These are phyloP conservation scores for Muschampia plurimacula DNA, from an alignment of 2,888 invertebrate genomes.

Conservation along the genomic window DNA sequence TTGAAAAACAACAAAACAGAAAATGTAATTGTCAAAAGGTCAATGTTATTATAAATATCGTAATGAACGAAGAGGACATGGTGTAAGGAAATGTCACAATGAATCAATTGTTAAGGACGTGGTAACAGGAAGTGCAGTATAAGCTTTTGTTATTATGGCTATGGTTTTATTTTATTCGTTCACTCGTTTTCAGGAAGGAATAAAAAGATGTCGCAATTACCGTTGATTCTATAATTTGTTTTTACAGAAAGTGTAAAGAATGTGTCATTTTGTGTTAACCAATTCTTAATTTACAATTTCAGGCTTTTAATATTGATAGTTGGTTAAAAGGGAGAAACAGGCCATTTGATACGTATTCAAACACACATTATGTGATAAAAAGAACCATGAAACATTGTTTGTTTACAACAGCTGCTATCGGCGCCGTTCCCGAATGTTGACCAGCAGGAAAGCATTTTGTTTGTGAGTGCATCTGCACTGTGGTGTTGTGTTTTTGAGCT, in stretches of 20 bases:
- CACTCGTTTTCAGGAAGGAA: constrained; percentile 1
- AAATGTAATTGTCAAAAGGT: too few relatives aligned
- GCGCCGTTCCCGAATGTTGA: constrained; percentile 28
- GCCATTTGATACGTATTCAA: not conserved
- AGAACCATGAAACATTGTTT: constrained; percentile 12
- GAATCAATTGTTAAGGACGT: constrained; percentile 3
- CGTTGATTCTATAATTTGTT: not conserved
- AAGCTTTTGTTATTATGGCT: constrained; percentile 8
- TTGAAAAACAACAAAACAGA: too few relatives aligned
- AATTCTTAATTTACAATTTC: not conserved
- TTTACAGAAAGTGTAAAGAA: not conserved
- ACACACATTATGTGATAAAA: not conserved
- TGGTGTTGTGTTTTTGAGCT: constrained; percentile 75
- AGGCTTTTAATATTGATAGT: too few relatives aligned
- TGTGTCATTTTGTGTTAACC: not conserved
- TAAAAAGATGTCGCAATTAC: constrained; percentile 7
- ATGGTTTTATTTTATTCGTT: constrained; percentile 1
- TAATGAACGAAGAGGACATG: constrained; percentile 3
- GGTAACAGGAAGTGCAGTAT: constrained; percentile 12
- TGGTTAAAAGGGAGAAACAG: not conserved
- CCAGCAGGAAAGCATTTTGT: constrained; percentile 49
- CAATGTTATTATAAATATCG: too few relatives aligned
- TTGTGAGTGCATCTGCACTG: constrained; percentile 73
- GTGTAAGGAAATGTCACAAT: constrained; percentile 3
- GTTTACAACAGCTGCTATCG: constrained; percentile 34